Evolutionary conservation across 2,888 invertebrate genomes (phyloP).

Genomic region (Theodoxus fluviatilis): DNA sequence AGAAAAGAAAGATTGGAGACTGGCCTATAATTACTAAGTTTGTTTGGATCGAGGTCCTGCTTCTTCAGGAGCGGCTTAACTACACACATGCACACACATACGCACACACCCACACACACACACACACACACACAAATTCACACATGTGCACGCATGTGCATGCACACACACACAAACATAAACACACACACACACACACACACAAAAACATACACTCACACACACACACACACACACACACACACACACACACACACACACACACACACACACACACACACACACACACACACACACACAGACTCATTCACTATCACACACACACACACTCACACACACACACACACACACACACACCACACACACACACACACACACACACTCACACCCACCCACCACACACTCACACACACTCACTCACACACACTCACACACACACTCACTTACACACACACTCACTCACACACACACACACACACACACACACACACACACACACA

Average conservation of each 20-base stretch:
- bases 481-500: background rate
- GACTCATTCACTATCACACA: too few relatives aligned
- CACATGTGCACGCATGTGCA: background rate
- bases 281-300: background rate
- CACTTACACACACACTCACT: background rate
- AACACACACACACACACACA: slow-evolving; percentile 8
- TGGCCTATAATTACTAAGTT: too few relatives aligned
- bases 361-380: background rate
- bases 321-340: background rate
- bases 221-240: background rate
- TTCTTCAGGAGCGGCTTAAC: too few relatives aligned
- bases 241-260: slow-evolving; percentile 7
- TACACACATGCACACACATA: too few relatives aligned
- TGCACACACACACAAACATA: background rate
- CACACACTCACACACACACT: background rate
- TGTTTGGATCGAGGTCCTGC: too few relatives aligned
- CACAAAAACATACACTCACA: background rate
- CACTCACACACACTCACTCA: background rate
- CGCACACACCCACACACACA: too few relatives aligned
- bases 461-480: background rate
- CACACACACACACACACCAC: background rate
- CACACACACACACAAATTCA: too few relatives aligned
- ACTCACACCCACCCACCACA: slow-evolving; percentile 9
- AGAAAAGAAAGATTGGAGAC: too few relatives aligned
- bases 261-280: background rate